These are phyloP conservation scores for Noturus placidus DNA, from an alignment of 2,113 vertebrate genomes.

Conservation along the genomic window DNA sequence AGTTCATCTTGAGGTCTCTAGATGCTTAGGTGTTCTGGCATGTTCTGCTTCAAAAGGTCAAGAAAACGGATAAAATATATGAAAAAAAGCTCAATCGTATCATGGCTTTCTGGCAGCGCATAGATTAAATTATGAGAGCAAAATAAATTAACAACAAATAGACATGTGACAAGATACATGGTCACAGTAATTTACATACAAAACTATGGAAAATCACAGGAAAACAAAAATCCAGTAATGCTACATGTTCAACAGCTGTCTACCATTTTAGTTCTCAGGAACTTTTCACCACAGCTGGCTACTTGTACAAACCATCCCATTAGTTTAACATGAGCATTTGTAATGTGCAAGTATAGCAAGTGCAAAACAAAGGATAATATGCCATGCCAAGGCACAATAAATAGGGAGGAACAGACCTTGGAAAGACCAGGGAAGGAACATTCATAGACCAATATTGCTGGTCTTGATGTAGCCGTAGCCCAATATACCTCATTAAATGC, in stretches of 20 bases:
- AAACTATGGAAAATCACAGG: background rate
- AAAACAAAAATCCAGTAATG: background rate
- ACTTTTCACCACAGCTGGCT: background rate
- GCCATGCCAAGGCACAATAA: background rate
- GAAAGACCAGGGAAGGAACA: background rate
- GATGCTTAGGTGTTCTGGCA: background rate
- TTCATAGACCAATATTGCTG: background rate
- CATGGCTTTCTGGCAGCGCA: background rate
- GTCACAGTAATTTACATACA: background rate
- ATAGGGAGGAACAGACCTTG: background rate
- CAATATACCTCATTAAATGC: background rate
- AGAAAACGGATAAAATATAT: background rate
- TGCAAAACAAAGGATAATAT: background rate
- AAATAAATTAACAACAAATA: background rate
- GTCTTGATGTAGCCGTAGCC: background rate
- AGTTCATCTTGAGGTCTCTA: constrained; percentile 18
- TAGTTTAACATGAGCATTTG: background rate
- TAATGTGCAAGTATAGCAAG: background rate
- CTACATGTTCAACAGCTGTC: background rate
- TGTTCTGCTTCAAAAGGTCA: background rate
- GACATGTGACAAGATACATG: background rate
- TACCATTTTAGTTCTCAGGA: background rate
- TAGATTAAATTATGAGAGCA: background rate
- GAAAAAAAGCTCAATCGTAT: background rate
- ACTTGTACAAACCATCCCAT: background rate